Evolutionary conservation across 2,888 invertebrate genomes (phyloP), one percentile per base, ranked within the genome.

Genomic region (Tortrix viridana): DNA sequence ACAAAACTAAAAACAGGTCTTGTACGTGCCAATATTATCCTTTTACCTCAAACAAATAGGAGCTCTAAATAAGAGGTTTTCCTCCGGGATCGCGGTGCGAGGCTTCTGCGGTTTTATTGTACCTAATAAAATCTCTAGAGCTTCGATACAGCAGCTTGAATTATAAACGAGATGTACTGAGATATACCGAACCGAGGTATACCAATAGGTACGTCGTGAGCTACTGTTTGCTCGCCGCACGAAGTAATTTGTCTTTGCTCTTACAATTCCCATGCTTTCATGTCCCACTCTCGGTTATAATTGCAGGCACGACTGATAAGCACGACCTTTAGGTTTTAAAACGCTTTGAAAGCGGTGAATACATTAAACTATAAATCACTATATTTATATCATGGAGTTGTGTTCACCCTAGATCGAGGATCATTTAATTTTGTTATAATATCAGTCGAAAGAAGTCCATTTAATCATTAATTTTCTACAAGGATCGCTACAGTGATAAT

Each of bases 211-310:
- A 60, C 66, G 67, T 65, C 66, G 67, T 65, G 67, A 62, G 67
- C 68, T 66, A 69, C 69, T 60, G 67, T 66, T 37, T 38, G 53
- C 65, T 49, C 59, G 65, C 71, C 62, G 74, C 75, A 74, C 74
- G 75, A 77, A 69, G 77, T 74, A 79, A 82, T 82, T 80, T 81
- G 79, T 81, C 77, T 77, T 74, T 75, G 72, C 73, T 77, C 69
- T 71, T 71, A 67, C 75, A 74, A 78, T 80, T 80, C 80, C 74
- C 77, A 76, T 79, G 76, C 71, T 72, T 71, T 72, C 71, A 47
- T 58, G 52, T 58, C 37, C 32, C 32, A 32, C 32, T 32, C 43
- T 61, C 32, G 20, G 32, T 65, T 56, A 54, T 61, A 55, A 56
- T 58, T 57, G 52, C 49, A 38, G 26, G 5, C 6, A 20, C 23